Evolutionary conservation across 2,888 invertebrate genomes (phyloP), one percentile per base, ranked within the genome.

Genomic region (Fabriciana adippe): DNA sequence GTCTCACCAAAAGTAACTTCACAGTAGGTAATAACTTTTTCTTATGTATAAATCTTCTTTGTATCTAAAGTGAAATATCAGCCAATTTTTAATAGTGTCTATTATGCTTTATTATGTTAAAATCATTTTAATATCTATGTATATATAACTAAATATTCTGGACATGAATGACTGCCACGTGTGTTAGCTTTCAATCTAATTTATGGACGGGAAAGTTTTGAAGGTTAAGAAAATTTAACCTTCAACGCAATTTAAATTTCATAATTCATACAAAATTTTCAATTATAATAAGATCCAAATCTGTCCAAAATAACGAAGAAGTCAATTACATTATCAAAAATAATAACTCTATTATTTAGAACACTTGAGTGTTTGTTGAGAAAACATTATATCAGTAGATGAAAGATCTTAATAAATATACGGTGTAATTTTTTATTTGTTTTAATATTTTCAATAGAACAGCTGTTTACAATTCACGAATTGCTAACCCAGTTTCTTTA

Each of bases 121-220:
- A 48, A 31, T 48, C 16, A 16, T 26, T 48, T 48, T 13, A 59
- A 26, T 14, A 31, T 59, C 26, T 41, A 41, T 14, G 26, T 59
- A 59, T 26, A 26, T 26, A 59, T 57, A 47, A 57, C 41, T 55
- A 59, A 59, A 48, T n/a, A 57, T 21, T n/a, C 21, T 21, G 21
- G 21, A 26, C 48, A 48, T 59, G 48, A 59, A 48, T 16, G 31
- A 59, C 26, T 48, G 31, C n/a, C 31, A 48, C 59, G 59, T 59
- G 48, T 48, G 48, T 48, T 6, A 48, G 59, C 59, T 59, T 48
- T 48, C 16, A 48, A 59, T 59, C 3, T 59, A 59, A 59, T 48
- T 59, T 59, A 16, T 13, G 6, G 13, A 31, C 31, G 16, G 59
- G 59, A 59, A 59, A 59, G 31, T 59, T 59, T 59, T 26, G 59